Conservation (phyloP, 2,113 vertebrate genomes). For the crab-eating macaque (Macaca fascicularis) region DNA sequence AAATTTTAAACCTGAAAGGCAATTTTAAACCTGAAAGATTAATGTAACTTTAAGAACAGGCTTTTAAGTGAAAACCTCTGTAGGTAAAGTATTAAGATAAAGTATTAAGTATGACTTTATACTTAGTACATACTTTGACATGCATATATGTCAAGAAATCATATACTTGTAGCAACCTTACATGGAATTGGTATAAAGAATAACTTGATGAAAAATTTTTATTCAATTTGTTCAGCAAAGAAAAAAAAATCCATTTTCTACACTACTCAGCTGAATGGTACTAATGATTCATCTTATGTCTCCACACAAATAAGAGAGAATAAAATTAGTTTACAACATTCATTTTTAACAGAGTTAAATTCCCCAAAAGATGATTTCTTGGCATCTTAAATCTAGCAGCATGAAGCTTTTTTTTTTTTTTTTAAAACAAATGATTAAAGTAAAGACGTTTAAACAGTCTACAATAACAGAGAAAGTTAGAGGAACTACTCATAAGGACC, state of each 20-base stretch:
- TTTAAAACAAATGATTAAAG: neutral
- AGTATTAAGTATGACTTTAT: neutral
- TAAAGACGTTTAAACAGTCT: neutral
- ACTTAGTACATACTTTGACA: neutral
- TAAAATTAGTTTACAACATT: conserved; percentile 30
- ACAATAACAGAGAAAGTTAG: neutral
- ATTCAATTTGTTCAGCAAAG: neutral
- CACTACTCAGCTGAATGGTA: neutral
- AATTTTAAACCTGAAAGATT: neutral
- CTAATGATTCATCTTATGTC: neutral
- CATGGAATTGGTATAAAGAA: neutral
- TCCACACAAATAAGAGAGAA: neutral
- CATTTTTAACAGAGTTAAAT: neutral
- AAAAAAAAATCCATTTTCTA: neutral
- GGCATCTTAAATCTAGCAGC: neutral
- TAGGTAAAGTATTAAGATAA: neutral
- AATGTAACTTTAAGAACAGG: neutral
- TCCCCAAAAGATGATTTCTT: neutral
- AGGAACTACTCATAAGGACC: neutral
- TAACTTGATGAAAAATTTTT: conserved; percentile 1
- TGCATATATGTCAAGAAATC: neutral
- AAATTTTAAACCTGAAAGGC: neutral
- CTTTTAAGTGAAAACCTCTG: neutral
- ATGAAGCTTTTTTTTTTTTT: neutral
- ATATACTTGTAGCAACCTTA: neutral